Evolutionary conservation across 2,113 vertebrate species (phyloP), one percentile per base, ranked within the genome.

Genomic region (Symphodus melops): DNA sequence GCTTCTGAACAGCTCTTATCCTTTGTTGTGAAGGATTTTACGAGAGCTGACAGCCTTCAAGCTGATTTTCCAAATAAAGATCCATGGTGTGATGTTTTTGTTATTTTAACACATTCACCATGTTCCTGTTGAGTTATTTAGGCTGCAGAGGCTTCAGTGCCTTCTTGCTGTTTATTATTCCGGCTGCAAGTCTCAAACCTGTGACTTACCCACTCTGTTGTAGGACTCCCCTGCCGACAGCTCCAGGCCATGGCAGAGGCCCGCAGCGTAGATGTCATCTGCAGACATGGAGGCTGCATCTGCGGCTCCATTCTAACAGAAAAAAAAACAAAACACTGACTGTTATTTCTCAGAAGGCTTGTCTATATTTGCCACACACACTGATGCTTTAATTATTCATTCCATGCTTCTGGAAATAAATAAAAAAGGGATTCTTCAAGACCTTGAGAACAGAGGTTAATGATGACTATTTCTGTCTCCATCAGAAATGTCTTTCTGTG

Each of bases 201-300:
- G 59, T 33, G 20, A 77, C 92, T 87, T 77, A 94, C 94, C 93
- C 3, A 88, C 81, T 81, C 86, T 84, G 3, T 95, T 95, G 77
- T 92, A 84, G 19, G 94, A 95, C 80, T 95, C 94, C 72, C 94
- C 94, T 10, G 93, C 94, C 2, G 94, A 85, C 19, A 95, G 72
- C 53, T 94, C 93, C 64, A 95, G 88, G n/a, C 93, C 93, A 4
- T 94, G 89, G 76, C 94, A 95, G 49, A 94, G 66, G 14, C 94
- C 93, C 0, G 94, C 94, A 2, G 93, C 92, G 28, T 95, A 95
- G 67, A 95, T 85, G 80, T 95, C 94, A 59, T 95, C 94, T 5
- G 90, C 91, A 70, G 79, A 91, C 92, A 95, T 94, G 74, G 93
- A 85, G 33, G 92, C 91, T 20, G 94, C 94, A 25, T 95, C 94